Evolutionary conservation across 2,113 vertebrate species (phyloP).

Genomic region (Tragelaphus strepsiceros): DNA sequence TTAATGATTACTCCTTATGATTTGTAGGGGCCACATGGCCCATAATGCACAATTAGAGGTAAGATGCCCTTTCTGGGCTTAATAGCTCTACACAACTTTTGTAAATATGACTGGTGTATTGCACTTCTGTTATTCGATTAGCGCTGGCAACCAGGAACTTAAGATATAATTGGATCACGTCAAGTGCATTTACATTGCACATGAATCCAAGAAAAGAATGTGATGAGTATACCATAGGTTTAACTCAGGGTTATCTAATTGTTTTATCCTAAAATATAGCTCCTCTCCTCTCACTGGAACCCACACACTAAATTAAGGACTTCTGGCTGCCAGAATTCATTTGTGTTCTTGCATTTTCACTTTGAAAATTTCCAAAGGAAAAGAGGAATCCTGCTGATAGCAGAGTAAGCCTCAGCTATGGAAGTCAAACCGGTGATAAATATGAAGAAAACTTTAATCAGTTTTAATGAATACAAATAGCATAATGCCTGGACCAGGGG

Average conservation of each 20-base stretch:
- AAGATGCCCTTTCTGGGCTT: conserved; percentile 57
- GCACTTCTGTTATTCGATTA: conserved; percentile 59
- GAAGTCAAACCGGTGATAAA: conserved; percentile 50
- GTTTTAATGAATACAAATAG: conserved; percentile 42
- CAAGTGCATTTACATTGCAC: conserved; percentile 56
- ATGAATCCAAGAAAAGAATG: conserved; percentile 53
- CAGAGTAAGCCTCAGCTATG: conserved; percentile 20
- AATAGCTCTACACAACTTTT: conserved; percentile 30
- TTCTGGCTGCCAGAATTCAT: conserved; percentile 50
- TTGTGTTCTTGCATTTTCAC: conserved; percentile 52
- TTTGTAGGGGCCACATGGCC: conserved; percentile 40
- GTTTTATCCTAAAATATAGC: conserved; percentile 49
- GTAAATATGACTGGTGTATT: conserved; percentile 53
- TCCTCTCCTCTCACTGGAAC: conserved; percentile 32
- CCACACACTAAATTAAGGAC: conserved; percentile 38
- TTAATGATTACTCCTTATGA: conserved; percentile 51
- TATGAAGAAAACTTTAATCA: conserved; percentile 7
- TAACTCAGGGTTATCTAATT: conserved; percentile 51
- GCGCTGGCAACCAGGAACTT: conserved; percentile 41
- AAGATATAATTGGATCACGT: conserved; percentile 51
- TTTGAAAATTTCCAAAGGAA: conserved; percentile 50
- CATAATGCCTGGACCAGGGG: background rate
- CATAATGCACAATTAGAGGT: conserved; percentile 56
- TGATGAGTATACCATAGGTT: conserved; percentile 41
- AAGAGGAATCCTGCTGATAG: conserved; percentile 47